Percentiles rank a stretch among this genome's conserved stretches.
Conservation (phyloP, 2,797 vertebrate species). For the Pangasius djambal region DNA sequence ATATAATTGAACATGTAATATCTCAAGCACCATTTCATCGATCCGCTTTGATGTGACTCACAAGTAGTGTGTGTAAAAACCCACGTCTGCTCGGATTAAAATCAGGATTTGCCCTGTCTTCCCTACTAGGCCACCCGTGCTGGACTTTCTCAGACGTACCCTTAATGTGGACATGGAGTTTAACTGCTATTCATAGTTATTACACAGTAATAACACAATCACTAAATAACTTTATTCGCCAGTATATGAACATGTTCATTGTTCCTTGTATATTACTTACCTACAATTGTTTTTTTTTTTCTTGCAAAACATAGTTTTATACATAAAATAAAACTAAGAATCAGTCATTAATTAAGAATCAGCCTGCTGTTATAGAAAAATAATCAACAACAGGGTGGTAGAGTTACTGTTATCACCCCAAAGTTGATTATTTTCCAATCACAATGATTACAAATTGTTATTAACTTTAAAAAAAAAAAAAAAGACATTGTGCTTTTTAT, state of each 20-base stretch:
- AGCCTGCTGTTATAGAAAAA: not conserved
- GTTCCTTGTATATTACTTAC: not conserved
- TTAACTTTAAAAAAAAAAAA: not conserved
- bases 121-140: not conserved
- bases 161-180: not conserved
- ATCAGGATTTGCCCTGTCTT: not conserved
- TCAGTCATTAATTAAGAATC: not conserved
- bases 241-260: not conserved
- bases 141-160: not conserved
- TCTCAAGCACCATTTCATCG: too few relatives aligned
- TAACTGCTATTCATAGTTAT: not conserved
- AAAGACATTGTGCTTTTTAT: not conserved
- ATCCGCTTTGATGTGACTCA: not conserved
- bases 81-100: not conserved
- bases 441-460: not conserved
- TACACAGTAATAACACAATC: slow-evolving; percentile 9
- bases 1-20: not conserved
- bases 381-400: not conserved
- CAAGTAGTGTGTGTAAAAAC: not conserved
- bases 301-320: too few relatives aligned
- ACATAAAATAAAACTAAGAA: not conserved
- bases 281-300: not conserved
- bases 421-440: not conserved
- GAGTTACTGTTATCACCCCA: not conserved
- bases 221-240: not conserved